Evolutionary conservation across 1,140 invertebrate species (phyloP), one percentile per base, ranked within the genome.

Genomic region (Phymastichus coffea): DNA sequence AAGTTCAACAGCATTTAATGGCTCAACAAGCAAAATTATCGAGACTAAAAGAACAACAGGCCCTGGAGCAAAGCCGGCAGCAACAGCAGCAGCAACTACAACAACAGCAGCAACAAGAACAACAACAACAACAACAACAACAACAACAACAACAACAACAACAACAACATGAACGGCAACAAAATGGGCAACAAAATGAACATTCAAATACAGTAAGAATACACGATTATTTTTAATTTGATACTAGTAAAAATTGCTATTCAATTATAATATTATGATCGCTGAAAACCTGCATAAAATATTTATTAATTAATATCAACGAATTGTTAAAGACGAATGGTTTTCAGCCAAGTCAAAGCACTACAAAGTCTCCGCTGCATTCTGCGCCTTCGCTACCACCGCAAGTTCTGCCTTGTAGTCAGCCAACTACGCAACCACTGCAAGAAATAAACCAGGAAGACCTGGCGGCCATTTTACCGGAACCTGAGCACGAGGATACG

Each of bases 381-480:
- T n/a, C n/a, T n/a, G n/a, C n/a, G n/a, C n/a, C n/a, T n/a, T n/a
- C n/a, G n/a, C n/a, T n/a, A n/a, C n/a, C n/a, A n/a, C n/a, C n/a
- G n/a, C n/a, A n/a, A n/a, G n/a, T n/a, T n/a, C n/a, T n/a, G n/a
- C n/a, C n/a, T n/a, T n/a, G n/a, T n/a, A n/a, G n/a, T n/a, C 67
- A 67, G 10, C 67, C 60, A 9, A 69, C 70, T n/a, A 65, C 66
- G 37, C 69, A 75, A 40, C 77, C 82, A 4, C 59, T 80, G 7
- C 77, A 85, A 70, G 86, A 86, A 65, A 84, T 87, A 44, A 83
- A 86, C 66, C 84, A 88, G 64, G 86, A 88, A 72, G 86, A 88
- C 70, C 67, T 88, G 23, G 85, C 87, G 4, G 86, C 85, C 10
- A 84, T 88, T 57, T 68, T 88, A 38, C 86, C 86, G 0, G 80